Base-by-base conservation (phyloP, 2,797 vertebrate species). In the Spatula clypeata region DNA sequence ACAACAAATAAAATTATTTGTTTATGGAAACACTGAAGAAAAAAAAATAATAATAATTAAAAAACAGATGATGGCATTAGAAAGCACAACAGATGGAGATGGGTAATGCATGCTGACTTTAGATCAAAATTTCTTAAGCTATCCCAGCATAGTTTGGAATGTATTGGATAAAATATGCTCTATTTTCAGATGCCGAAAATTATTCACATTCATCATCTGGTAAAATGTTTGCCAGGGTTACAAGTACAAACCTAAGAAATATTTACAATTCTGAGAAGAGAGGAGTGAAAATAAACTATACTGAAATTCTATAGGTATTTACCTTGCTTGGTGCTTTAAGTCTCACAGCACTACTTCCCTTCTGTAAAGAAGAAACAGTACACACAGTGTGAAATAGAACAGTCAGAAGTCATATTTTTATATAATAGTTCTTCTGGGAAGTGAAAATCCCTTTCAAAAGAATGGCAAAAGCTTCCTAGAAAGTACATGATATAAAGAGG, bases 111-210 rank as follows among this genome's bases (percentile, higher is more conserved):
- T 66, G n/a, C 40, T 40, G 79, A 88, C 58, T 91, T 94, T 57
- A 72, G 76, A 91, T 81, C 14, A 24, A 90, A 94, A 90, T 1
- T 38, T 82, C 51, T 88, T 60, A 84, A 91, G 76, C n/a, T 91
- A 75, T 69, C 27, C 13, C 54, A 80, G n/a, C 31, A 55, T 84
- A 90, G 65, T 86, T 86, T 79, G 34, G 31, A 86, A 86, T 60
- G 8, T 31, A 34, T 51, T 80, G 34, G 29, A 49, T 81, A 86
- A 91, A 93, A 94, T 27, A 9, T 72, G 23, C 16, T 80, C 36
- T 81, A 26, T 11, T 77, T 91, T 94, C 73, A 91, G 21, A 24
- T 86, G 44, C 47, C 64, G 44, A 62, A 86, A 90, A 86, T 55
- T 60, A 84, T 23, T 31, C 31, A 55, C 45, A 55, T 75, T 79